phyloP scores from a whole-genome alignment of 2,113 vertebrate species.

The Gambusia holbrooki region DNA sequence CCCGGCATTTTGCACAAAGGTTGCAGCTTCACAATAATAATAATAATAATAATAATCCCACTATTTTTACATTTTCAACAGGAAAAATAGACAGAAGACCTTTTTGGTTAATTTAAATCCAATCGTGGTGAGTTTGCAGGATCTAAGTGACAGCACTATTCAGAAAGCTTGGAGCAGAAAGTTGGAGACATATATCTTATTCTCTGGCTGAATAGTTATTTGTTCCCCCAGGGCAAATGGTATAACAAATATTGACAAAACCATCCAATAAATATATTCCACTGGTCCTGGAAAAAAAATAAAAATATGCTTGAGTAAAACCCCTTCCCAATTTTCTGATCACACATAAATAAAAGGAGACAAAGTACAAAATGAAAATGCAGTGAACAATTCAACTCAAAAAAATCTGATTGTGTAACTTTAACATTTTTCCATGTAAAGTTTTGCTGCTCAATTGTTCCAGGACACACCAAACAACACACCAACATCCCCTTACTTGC shows the following conservation, averaged over 20 bases:
- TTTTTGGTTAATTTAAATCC: rapidly evolving
- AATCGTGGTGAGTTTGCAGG: not conserved
- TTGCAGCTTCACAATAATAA: not conserved
- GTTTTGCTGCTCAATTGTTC: no score
- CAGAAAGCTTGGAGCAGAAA: not conserved
- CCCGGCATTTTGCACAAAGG: not conserved
- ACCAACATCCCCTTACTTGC: no score
- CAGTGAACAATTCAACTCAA: no score
- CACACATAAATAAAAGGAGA: no score
- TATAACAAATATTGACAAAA: not conserved
- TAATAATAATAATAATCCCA: no score
- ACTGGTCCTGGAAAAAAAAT: not conserved
- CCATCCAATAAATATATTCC: no score
- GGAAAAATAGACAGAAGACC: slow-evolving; percentile 1
- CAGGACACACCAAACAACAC: no score
- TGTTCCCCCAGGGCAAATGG: not conserved
- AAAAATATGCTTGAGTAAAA: not conserved
- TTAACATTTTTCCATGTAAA: no score
- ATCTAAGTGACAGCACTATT: not conserved
- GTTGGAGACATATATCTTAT: not conserved
- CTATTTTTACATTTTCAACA: not conserved
- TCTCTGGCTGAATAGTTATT: not conserved
- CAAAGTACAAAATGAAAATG: no score
- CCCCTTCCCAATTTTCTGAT: no score
- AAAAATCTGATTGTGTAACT: no score